A percentile compares a stretch with the other conserved stretches of the same genome.
These are phyloP conservation scores for Pemphigus obesinymphae DNA, from an alignment of 1,140 invertebrate species.

Conservation along the genomic window DNA sequence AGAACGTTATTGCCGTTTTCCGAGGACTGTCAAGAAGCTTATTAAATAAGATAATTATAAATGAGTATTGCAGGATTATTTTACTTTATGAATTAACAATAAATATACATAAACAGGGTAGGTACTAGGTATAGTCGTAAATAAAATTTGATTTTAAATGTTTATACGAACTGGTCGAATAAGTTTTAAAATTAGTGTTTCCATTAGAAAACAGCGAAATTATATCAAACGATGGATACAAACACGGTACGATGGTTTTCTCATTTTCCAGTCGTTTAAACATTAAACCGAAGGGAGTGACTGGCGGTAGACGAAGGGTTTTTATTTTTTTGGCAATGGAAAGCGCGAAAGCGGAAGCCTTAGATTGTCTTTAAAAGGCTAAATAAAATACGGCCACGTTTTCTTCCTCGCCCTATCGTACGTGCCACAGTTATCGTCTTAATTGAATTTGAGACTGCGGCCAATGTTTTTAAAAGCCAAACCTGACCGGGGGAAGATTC, in stretches of 20 bases:
- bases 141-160: neutral
- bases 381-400: constrained; percentile 10
- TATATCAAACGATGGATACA: neutral
- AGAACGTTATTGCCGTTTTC: neutral
- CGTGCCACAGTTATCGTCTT: neutral
- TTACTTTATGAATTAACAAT: neutral
- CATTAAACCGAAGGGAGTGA: neutral
- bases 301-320: neutral
- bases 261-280: constrained; percentile 38
- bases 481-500: neutral
- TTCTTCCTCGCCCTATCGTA: neutral
- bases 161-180: neutral
- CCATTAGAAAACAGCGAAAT: neutral
- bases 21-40: neutral
- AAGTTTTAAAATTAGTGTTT: neutral
- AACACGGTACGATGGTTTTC: constrained; percentile 34
- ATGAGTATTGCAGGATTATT: neutral
- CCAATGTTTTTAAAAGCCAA: constrained; percentile 13
- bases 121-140: neutral
- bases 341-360: constrained; percentile 21
- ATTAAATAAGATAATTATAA: neutral
- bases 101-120: too few species aligned
- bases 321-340: constrained; percentile 20
- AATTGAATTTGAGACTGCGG: constrained; percentile 8
- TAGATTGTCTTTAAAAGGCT: constrained; percentile 20